Conservation (phyloP, 2,888 invertebrate genomes). For the Gisinianus flammeolus region DNA sequence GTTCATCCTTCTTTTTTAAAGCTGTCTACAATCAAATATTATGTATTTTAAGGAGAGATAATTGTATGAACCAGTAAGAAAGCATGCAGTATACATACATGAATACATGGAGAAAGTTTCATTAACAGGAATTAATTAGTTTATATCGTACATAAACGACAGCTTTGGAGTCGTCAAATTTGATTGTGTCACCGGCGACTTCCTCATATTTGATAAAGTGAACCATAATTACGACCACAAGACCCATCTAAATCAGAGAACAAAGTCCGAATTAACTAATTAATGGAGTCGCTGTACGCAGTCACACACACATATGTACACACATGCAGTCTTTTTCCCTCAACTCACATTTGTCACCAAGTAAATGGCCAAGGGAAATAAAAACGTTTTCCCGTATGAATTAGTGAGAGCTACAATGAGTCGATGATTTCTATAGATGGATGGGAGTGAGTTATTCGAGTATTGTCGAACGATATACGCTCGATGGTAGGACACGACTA, state of each 20-base stretch:
- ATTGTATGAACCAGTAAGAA: not conserved
- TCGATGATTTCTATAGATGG: conserved; percentile 11
- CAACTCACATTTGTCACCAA: not conserved
- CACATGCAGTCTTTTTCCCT: too few relatives aligned
- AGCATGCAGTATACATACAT: not conserved
- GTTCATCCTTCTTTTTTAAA: not conserved
- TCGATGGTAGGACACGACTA: not conserved
- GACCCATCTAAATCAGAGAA: not conserved
- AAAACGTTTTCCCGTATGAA: conserved; percentile 9
- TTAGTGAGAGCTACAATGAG: conserved; percentile 21
- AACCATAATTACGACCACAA: not conserved
- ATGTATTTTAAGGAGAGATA: not conserved
- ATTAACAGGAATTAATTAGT: too few relatives aligned
- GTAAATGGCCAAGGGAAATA: conserved; percentile 11
- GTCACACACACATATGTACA: not conserved
- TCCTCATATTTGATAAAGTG: conserved; percentile 26
- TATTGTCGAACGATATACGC: not conserved
- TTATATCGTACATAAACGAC: not conserved
- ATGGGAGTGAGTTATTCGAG: not conserved
- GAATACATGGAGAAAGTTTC: not conserved
- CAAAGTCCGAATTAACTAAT: not conserved
- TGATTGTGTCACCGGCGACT: not conserved
- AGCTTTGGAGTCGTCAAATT: not conserved
- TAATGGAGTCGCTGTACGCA: not conserved
- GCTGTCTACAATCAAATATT: not conserved